Conservation (phyloP, 2,888 invertebrate genomes). For the Spodoptera picta region DNA sequence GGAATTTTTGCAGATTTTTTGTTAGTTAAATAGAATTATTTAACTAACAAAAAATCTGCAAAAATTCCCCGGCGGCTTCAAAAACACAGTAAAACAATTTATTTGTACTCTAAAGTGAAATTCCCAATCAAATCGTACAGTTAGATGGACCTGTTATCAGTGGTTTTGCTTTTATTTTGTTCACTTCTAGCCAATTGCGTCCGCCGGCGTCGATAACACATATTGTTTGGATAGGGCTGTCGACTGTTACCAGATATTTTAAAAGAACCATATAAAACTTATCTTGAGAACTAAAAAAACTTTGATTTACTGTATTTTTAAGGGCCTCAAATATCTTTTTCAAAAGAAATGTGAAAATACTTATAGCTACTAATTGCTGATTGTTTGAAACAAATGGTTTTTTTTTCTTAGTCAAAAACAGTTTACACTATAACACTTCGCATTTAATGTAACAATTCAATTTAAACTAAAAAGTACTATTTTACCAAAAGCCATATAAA, state of each 20-base stretch:
- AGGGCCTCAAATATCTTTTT: too few species aligned
- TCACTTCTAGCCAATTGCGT: conserved; percentile 31
- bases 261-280: too few species aligned
- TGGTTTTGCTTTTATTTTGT: conserved; percentile 39
- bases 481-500: background rate
- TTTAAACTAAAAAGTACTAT: too few species aligned
- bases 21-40: too few species aligned
- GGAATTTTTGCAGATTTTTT: too few species aligned
- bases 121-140: conserved; percentile 34
- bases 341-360: too few species aligned
- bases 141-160: conserved; percentile 39
- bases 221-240: conserved; percentile 33
- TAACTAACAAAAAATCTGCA: too few species aligned
- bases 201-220: conserved; percentile 26
- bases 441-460: background rate
- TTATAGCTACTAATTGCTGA: background rate
- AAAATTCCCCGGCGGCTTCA: conserved; percentile 13
- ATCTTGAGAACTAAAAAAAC: background rate
- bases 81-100: conserved; percentile 19
- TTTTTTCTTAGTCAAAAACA: too few species aligned
- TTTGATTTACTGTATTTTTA: too few species aligned
- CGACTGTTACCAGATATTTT: background rate
- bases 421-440: too few species aligned
- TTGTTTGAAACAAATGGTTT: background rate
- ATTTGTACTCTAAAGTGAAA: conserved; percentile 43